These are phyloP conservation scores for Chalcosyrphus nemorum DNA, from an alignment of 2,888 invertebrate genomes.

Conservation along the genomic window DNA sequence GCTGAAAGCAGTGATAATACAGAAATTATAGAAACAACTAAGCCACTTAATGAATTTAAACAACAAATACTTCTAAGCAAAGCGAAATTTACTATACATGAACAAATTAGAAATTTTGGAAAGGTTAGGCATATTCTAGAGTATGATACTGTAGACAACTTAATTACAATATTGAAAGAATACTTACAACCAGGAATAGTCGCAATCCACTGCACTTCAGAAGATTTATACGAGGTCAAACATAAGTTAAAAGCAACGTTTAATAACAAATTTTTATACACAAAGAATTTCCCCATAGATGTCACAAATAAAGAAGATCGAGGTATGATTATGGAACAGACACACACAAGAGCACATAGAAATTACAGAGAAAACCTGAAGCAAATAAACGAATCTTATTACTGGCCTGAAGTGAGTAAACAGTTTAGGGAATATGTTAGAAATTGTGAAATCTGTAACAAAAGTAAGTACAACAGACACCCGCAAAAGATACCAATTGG, in stretches of 20 bases:
- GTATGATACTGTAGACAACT: no score
- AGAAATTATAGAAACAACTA: constrained; percentile 27
- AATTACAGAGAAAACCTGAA: not conserved
- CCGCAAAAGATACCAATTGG: constrained; percentile 52
- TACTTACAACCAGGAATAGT: no score
- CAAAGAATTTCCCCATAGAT: not conserved
- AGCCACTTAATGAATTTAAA: constrained; percentile 50
- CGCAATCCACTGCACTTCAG: constrained; percentile 43
- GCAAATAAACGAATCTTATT: not conserved
- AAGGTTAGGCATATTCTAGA: no score
- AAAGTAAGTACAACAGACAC: constrained; percentile 56
- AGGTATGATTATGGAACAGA: not conserved
- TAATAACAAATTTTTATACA: not conserved
- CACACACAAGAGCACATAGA: not conserved
- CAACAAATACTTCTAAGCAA: constrained; percentile 48
- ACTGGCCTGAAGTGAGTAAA: constrained; percentile 28
- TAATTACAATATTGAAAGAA: no score
- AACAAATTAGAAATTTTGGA: not conserved
- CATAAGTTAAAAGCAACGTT: constrained; percentile 5
- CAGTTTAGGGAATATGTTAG: constrained; percentile 46
- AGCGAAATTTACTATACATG: constrained; percentile 17
- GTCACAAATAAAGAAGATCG: not conserved
- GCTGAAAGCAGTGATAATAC: constrained; percentile 39
- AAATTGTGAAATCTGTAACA: constrained; percentile 49
- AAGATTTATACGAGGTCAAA: constrained; percentile 35